Conservation (phyloP, 2,888 invertebrate genomes). For the Junonia oenone region DNA sequence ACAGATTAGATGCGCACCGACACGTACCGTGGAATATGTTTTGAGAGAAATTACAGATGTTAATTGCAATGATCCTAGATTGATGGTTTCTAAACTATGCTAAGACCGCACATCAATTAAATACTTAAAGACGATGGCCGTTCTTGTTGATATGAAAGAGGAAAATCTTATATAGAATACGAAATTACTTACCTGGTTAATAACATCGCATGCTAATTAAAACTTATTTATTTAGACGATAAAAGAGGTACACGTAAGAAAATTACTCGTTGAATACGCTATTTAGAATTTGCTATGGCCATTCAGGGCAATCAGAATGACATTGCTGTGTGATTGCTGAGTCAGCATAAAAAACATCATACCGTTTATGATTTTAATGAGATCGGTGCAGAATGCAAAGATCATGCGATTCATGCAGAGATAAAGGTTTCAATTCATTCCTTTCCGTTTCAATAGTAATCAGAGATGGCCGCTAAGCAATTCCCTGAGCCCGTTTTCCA, state of each 20-base stretch:
- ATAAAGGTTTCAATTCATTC: constrained; percentile 36
- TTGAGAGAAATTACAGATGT: constrained; percentile 16
- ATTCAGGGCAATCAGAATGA: constrained; percentile 7
- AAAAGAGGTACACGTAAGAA: neutral
- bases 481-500: constrained; percentile 3
- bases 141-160: neutral
- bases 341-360: constrained; percentile 32
- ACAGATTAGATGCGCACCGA: constrained; percentile 15
- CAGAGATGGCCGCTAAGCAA: constrained; percentile 14
- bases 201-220: neutral
- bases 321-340: constrained; percentile 23
- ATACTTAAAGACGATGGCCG: neutral
- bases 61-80: constrained; percentile 18
- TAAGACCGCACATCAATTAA: neutral
- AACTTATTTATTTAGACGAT: neutral
- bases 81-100: constrained; percentile 2
- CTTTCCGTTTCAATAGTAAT: constrained; percentile 31
- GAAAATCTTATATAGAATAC: neutral
- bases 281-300: constrained; percentile 2
- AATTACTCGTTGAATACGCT: neutral
- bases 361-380: constrained; percentile 42
- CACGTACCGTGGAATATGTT: constrained; percentile 12
- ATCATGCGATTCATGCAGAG: constrained; percentile 40
- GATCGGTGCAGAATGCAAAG: constrained; percentile 32
- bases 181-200: neutral